A percentile compares a stretch with the other conserved stretches of the same genome.
Evolutionary conservation across 2,797 vertebrate genomes (phyloP).

Genomic region (Leontocebus nigricollis): DNA sequence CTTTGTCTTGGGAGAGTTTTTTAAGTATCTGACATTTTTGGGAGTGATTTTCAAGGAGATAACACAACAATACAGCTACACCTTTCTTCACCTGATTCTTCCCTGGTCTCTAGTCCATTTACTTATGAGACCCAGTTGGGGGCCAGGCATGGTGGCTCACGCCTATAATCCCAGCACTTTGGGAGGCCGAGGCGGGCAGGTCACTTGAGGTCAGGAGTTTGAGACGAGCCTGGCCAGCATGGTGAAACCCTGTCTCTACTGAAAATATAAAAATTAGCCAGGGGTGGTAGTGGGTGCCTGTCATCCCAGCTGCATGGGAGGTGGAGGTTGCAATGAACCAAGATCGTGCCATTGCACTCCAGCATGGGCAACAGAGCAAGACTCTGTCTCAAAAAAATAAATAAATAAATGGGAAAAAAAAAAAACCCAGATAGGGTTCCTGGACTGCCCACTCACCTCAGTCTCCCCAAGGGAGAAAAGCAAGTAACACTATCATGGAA

Average conservation of each 20-base stretch:
- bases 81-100: slow-evolving; percentile 12
- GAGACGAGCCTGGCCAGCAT: neutral
- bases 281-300: neutral
- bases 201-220: neutral
- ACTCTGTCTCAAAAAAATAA: neutral
- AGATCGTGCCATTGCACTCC: neutral
- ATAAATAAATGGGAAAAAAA: no score
- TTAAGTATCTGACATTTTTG: slow-evolving; percentile 19
- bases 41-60: slow-evolving; percentile 40
- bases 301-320: neutral
- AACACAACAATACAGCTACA: neutral
- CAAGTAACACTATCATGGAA: neutral
- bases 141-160: neutral
- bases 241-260: neutral
- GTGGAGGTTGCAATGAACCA: neutral
- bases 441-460: neutral
- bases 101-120: neutral
- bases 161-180: neutral
- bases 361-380: neutral
- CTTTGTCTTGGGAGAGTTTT: slow-evolving; percentile 50
- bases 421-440: neutral
- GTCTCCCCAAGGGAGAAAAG: neutral
- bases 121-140: neutral
- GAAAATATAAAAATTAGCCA: neutral
- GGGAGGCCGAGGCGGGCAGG: neutral